Evolutionary conservation across 2,113 vertebrate genomes (phyloP).

Genomic region (Carollia perspicillata): DNA sequence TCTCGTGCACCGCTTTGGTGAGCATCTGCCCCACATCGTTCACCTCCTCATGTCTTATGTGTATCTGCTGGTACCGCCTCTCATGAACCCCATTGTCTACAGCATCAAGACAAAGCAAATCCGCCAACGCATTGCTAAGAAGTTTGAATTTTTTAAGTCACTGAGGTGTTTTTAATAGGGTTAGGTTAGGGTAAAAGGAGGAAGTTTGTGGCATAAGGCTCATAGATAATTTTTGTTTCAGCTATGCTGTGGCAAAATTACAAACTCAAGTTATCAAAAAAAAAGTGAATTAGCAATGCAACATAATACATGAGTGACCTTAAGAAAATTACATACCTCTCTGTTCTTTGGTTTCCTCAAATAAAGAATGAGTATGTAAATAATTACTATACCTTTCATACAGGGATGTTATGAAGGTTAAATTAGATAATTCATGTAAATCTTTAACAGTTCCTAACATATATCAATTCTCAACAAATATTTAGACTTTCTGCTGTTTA

Average conservation of each 20-base stretch:
- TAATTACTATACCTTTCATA: neutral
- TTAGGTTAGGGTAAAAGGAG: neutral
- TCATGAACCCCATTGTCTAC: slow-evolving; percentile 76
- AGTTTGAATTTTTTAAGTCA: slow-evolving; percentile 50
- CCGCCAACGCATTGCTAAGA: slow-evolving; percentile 47
- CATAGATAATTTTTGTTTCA: neutral
- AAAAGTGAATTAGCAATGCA: neutral
- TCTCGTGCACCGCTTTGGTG: slow-evolving; percentile 66
- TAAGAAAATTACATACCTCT: neutral
- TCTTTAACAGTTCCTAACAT: neutral
- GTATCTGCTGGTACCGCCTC: slow-evolving; percentile 71
- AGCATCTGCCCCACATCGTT: slow-evolving; percentile 60
- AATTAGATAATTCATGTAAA: neutral
- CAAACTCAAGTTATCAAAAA: neutral
- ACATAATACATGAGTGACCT: neutral
- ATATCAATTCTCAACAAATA: neutral
- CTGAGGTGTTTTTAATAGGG: neutral
- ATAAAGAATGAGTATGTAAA: neutral
- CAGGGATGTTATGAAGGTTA: neutral
- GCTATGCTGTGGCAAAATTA: neutral
- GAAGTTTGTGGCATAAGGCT: neutral
- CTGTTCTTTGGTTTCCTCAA: neutral
- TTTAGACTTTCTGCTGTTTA: neutral
- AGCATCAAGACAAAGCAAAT: slow-evolving; percentile 77
- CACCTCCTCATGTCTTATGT: slow-evolving; percentile 73